These are phyloP conservation scores for Cyprinodon tularosa DNA, from an alignment of 2,113 vertebrate species.

Conservation along the genomic window DNA sequence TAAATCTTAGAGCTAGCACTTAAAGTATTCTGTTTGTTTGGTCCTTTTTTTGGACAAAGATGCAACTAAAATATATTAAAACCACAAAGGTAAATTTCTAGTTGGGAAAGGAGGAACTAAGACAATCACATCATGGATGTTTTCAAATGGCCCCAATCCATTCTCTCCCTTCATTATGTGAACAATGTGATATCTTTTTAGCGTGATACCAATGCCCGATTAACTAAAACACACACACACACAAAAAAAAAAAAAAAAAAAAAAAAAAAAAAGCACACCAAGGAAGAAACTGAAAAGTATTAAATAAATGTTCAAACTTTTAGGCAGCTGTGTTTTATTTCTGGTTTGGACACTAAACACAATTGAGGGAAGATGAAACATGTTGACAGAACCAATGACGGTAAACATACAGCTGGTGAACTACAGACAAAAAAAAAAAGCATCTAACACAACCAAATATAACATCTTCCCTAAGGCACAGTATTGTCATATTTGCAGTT, in stretches of 20 bases:
- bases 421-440: neutral
- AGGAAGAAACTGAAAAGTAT: neutral
- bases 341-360: slow-evolving; percentile 46
- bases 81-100: slow-evolving; percentile 63
- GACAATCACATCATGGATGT: slow-evolving; percentile 71
- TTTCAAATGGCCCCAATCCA: slow-evolving; percentile 74
- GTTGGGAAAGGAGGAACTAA: slow-evolving; percentile 60
- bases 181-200: neutral
- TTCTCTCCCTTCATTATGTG: slow-evolving; percentile 35
- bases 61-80: slow-evolving; percentile 63
- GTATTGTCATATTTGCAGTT: slow-evolving; percentile 14
- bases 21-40: neutral
- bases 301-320: neutral
- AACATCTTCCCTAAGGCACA: slow-evolving; percentile 15
- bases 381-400: slow-evolving; percentile 9
- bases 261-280: neutral
- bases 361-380: slow-evolving; percentile 3
- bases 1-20: neutral
- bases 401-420: neutral
- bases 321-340: slow-evolving; percentile 46
- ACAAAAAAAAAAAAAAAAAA: neutral
- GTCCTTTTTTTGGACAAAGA: slow-evolving; percentile 1
- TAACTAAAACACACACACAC: too few species aligned
- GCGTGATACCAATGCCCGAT: too few species aligned
- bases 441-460: slow-evolving; percentile 15